Evolutionary conservation across 1,140 invertebrate genomes (phyloP).

Genomic region (Aphelinus atriplicis): DNA sequence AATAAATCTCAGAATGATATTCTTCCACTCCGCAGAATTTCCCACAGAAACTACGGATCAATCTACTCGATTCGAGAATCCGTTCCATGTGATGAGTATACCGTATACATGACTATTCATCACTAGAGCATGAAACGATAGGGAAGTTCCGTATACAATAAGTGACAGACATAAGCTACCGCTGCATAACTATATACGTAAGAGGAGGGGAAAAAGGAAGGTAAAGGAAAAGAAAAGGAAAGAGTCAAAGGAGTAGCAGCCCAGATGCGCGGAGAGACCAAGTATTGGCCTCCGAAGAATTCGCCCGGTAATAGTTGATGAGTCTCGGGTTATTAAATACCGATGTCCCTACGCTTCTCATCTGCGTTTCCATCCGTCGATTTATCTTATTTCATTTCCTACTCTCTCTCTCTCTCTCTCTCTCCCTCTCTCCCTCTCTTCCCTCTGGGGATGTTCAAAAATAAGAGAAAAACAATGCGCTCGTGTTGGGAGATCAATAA

Average conservation of each 20-base stretch:
- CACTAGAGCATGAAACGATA: conserved; percentile 1
- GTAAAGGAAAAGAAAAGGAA: conserved; percentile 45
- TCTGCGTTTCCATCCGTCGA: conserved; percentile 13
- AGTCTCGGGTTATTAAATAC: conserved; percentile 59
- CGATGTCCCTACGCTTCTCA: conserved; percentile 42
- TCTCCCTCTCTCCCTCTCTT: background rate
- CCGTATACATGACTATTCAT: conserved; percentile 32
- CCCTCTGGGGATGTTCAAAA: too few species aligned
- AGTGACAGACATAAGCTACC: conserved; percentile 36
- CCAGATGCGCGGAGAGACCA: background rate
- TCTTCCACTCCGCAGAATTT: too few species aligned
- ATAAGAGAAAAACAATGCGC: too few species aligned
- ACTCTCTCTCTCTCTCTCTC: background rate
- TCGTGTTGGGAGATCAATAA: background rate
- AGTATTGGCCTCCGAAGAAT: conserved; percentile 49
- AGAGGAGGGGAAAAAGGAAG: conserved; percentile 10
- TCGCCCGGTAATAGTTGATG: conserved; percentile 59
- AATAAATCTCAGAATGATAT: too few species aligned
- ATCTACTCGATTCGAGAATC: too few species aligned
- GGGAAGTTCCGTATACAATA: conserved; percentile 15
- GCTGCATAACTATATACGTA: conserved; percentile 24
- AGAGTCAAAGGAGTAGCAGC: background rate
- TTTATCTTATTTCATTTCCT: conserved; percentile 27
- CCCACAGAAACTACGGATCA: too few species aligned
- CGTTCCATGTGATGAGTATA: too few species aligned